These are phyloP conservation scores for Eumerus sabulonum DNA, from an alignment of 2,888 invertebrate species.

Conservation along the genomic window DNA sequence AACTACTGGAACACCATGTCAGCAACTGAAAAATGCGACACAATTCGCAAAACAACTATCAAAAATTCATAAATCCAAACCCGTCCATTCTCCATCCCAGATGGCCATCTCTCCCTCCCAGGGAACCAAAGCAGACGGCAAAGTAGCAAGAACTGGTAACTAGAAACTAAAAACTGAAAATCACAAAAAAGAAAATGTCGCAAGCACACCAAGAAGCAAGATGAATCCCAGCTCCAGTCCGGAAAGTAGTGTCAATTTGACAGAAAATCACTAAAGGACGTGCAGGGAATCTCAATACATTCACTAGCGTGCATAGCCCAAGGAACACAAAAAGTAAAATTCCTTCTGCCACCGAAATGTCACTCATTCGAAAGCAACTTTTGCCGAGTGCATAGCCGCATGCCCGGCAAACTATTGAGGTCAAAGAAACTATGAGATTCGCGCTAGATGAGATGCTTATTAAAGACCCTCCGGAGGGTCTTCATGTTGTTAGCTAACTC, in stretches of 20 bases:
- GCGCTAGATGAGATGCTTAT: slow-evolving; percentile 45
- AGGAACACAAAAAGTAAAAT: slow-evolving; percentile 2
- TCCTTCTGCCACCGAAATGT: slow-evolving; percentile 20
- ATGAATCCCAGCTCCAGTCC: slow-evolving; percentile 1
- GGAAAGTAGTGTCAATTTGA: slow-evolving; percentile 66
- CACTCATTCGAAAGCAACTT: slow-evolving; percentile 10
- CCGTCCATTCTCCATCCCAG: background rate
- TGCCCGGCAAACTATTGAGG: slow-evolving; percentile 38
- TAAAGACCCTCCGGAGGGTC: slow-evolving; percentile 34
- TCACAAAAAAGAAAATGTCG: slow-evolving; percentile 5
- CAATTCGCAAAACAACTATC: slow-evolving; percentile 39
- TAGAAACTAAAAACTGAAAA: no score
- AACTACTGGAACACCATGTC: slow-evolving; percentile 21
- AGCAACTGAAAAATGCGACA: slow-evolving; percentile 47
- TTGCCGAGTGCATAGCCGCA: slow-evolving; percentile 46
- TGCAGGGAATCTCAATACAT: slow-evolving; percentile 64
- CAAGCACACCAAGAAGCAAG: slow-evolving; percentile 14
- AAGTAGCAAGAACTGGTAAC: no score
- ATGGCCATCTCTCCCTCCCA: no score
- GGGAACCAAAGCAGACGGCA: no score
- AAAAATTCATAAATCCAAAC: slow-evolving; percentile 34
- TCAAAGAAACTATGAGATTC: slow-evolving; percentile 53
- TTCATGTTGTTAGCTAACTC: background rate
- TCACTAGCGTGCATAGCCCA: slow-evolving; percentile 19
- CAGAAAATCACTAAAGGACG: slow-evolving; percentile 68